Conservation (phyloP, 2,113 vertebrate species). For the Xyrauchen texanus region DNA sequence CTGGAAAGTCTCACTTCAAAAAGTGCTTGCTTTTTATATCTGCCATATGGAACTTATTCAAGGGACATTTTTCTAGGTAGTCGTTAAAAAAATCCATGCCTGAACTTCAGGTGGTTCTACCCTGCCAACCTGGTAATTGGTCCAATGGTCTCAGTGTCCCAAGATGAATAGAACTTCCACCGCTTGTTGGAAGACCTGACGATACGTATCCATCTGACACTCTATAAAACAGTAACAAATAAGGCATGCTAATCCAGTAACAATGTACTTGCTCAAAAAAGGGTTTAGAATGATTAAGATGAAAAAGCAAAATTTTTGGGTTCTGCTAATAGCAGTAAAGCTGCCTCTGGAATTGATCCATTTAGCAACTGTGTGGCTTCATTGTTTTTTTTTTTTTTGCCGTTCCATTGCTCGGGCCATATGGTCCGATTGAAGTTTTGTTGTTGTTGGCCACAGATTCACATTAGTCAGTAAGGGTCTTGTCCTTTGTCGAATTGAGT, state of each 20-base stretch:
- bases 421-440: slow-evolving; percentile 25
- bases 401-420: slow-evolving; percentile 34
- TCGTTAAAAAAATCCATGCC: slow-evolving; percentile 38
- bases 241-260: slow-evolving; percentile 19
- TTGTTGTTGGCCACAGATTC: slow-evolving; percentile 56
- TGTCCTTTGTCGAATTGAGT: slow-evolving; percentile 47
- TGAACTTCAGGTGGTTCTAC: slow-evolving; percentile 49
- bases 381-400: slow-evolving; percentile 38
- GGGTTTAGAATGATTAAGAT: slow-evolving; percentile 29
- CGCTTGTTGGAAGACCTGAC: slow-evolving; percentile 33
- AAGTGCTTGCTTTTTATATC: slow-evolving; percentile 46
- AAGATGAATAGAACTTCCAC: slow-evolving; percentile 34
- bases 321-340: slow-evolving; percentile 24
- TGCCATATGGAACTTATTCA: slow-evolving; percentile 48
- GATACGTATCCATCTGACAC: slow-evolving; percentile 26
- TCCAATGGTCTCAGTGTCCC: slow-evolving; percentile 42
- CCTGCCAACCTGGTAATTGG: slow-evolving; percentile 44
- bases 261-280: slow-evolving; percentile 21
- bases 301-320: slow-evolving; percentile 40
- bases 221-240: slow-evolving; percentile 42
- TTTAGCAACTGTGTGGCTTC: slow-evolving; percentile 39
- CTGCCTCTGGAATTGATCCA: slow-evolving; percentile 40
- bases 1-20: slow-evolving; percentile 53
- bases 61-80: not conserved
- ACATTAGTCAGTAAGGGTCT: slow-evolving; percentile 58